Evolutionary conservation across 2,888 invertebrate species (phyloP).

Genomic region (Dasysyrphus tricinctus): DNA sequence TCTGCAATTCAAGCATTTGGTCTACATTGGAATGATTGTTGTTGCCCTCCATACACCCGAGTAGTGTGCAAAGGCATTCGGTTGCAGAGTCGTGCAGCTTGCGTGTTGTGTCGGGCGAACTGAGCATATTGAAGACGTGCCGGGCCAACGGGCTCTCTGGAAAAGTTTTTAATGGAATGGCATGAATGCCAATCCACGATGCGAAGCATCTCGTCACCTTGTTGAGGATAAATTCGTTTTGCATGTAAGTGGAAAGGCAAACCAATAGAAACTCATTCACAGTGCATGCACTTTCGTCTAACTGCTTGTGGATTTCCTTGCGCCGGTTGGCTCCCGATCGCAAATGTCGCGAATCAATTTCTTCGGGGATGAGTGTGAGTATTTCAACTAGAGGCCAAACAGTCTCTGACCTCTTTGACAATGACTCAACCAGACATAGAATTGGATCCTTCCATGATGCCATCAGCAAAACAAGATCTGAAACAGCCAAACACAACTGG

Average conservation of each 20-base stretch:
- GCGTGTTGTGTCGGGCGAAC: slow-evolving; percentile 86
- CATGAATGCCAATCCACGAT: slow-evolving; percentile 95
- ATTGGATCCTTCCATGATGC: slow-evolving; percentile 95
- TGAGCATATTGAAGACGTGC: slow-evolving; percentile 89
- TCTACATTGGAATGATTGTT: slow-evolving; percentile 85
- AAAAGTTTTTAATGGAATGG: slow-evolving; percentile 90
- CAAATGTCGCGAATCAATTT: slow-evolving; percentile 92
- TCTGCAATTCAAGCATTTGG: slow-evolving; percentile 89
- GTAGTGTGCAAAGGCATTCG: slow-evolving; percentile 93
- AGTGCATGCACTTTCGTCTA: slow-evolving; percentile 89
- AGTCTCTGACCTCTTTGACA: slow-evolving; percentile 86
- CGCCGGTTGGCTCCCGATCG: slow-evolving; percentile 96
- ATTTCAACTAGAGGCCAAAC: slow-evolving; percentile 95
- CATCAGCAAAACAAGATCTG: slow-evolving; percentile 97
- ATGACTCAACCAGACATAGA: slow-evolving; percentile 91
- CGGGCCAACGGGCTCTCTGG: slow-evolving; percentile 89
- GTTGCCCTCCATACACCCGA: slow-evolving; percentile 92
- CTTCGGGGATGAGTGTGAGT: slow-evolving; percentile 97
- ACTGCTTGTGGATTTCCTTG: slow-evolving; percentile 91
- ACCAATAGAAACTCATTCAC: slow-evolving; percentile 92
- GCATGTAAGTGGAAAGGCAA: slow-evolving; percentile 88
- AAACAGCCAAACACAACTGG: slow-evolving; percentile 95
- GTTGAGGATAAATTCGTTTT: slow-evolving; percentile 86
- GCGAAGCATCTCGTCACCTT: slow-evolving; percentile 94
- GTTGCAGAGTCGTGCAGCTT: slow-evolving; percentile 94